Percentiles rank a stretch among this genome's conserved stretches.
Evolutionary conservation across 1,140 invertebrate genomes (phyloP).

Genomic region (Anadara kagoshimensis): DNA sequence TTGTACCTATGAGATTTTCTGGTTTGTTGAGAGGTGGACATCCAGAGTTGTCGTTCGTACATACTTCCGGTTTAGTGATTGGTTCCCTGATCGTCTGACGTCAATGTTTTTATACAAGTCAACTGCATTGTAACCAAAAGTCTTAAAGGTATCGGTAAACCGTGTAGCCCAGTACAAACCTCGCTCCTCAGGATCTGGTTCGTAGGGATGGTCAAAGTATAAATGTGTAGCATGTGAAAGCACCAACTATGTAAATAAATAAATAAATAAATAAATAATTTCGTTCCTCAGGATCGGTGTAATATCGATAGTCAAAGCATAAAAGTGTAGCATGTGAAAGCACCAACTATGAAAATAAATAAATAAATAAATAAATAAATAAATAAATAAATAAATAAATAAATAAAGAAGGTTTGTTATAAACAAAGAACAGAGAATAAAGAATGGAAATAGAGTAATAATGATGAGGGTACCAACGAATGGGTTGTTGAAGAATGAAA

Average conservation of each 20-base stretch:
- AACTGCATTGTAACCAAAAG: conserved; percentile 62
- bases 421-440: too few species aligned
- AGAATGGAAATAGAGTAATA: too few species aligned
- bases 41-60: not conserved
- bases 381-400: not conserved
- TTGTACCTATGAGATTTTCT: conserved; percentile 62
- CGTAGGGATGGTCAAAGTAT: conserved; percentile 71
- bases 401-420: too few species aligned
- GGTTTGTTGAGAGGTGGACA: conserved; percentile 50
- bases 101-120: conserved; percentile 64
- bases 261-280: too few species aligned
- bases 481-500: too few species aligned
- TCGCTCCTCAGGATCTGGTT: conserved; percentile 65
- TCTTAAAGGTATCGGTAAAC: conserved; percentile 55
- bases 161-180: conserved; percentile 68
- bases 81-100: conserved; percentile 41
- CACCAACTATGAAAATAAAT: conserved; percentile 64
- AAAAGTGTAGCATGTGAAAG: too few species aligned
- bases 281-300: too few species aligned
- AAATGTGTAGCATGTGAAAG: conserved; percentile 65
- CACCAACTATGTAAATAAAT: too few species aligned
- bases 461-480: too few species aligned
- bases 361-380: not conserved
- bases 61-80: conserved; percentile 19
- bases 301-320: too few species aligned